Evolutionary conservation across 1,140 invertebrate genomes (phyloP).

Genomic region (Aphaenogaster ashmeadi): DNA sequence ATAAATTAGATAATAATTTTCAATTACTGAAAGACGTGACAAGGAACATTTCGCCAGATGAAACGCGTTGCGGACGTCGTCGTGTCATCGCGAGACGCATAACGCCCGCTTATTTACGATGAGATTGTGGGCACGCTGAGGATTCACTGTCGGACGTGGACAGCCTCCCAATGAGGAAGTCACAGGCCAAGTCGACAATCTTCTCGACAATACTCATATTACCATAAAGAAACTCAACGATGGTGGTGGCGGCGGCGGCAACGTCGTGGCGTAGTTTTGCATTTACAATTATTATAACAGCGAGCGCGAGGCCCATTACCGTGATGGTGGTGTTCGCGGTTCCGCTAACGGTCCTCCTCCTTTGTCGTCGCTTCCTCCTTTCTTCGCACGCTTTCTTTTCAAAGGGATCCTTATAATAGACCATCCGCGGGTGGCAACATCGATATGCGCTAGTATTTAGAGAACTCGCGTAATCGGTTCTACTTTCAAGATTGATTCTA

Average conservation of each 20-base stretch:
- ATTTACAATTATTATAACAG: constrained; percentile 75
- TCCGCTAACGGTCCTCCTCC: constrained; percentile 40
- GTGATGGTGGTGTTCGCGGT: constrained; percentile 49
- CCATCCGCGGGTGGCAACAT: constrained; percentile 23
- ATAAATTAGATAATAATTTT: constrained; percentile 26
- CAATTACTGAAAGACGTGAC: background rate
- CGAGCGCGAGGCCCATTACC: constrained; percentile 62
- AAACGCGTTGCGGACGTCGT: background rate
- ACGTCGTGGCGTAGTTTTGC: constrained; percentile 53
- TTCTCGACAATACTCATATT: constrained; percentile 65
- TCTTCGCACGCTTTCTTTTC: background rate
- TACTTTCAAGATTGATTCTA: background rate
- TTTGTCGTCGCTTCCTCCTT: constrained; percentile 31
- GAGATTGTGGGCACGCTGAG: constrained; percentile 11
- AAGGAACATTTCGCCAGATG: background rate
- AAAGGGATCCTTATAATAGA: constrained; percentile 60
- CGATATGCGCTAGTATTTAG: constrained; percentile 53
- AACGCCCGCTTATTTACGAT: constrained; percentile 44
- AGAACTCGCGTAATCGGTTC: background rate
- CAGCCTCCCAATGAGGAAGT: constrained; percentile 56
- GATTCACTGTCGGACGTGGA: constrained; percentile 6
- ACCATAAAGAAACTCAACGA: constrained; percentile 61
- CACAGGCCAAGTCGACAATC: constrained; percentile 53
- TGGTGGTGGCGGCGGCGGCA: background rate
- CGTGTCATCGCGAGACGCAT: constrained; percentile 14